phyloP scores from a whole-genome alignment of 2,113 vertebrate species.

The Anser brachyrhynchus region DNA sequence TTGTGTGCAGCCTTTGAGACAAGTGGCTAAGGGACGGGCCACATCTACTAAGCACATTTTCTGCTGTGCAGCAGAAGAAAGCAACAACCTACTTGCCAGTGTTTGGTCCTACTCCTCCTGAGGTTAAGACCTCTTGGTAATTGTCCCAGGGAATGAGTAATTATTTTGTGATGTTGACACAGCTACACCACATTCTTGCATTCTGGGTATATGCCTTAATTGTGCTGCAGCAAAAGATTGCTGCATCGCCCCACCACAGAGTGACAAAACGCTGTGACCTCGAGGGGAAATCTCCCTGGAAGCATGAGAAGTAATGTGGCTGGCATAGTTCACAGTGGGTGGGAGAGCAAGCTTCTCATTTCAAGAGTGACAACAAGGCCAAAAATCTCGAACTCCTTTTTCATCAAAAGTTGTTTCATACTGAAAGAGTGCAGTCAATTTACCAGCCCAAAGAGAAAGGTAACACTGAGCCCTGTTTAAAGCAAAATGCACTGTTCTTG shows the following conservation, averaged over 20 bases:
- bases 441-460: not conserved
- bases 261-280: not conserved
- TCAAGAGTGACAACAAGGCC: not conserved
- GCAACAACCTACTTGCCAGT: not conserved
- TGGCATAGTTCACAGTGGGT: not conserved
- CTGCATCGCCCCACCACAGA: not conserved
- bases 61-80: not conserved
- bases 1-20: not conserved
- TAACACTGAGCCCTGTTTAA: accelerated
- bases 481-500: not conserved
- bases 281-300: not conserved
- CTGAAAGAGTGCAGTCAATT: not conserved
- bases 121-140: not conserved
- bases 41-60: not conserved
- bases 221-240: not conserved
- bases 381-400: not conserved
- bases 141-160: not conserved
- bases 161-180: not conserved
- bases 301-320: not conserved
- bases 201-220: not conserved
- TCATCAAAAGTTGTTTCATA: not conserved
- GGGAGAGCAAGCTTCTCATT: not conserved
- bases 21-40: not conserved
- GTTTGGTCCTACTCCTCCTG: not conserved
- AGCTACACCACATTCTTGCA: not conserved